These are phyloP conservation scores for Gallinago jamesoni DNA, from an alignment of 2,113 vertebrate species.

Conservation along the genomic window DNA sequence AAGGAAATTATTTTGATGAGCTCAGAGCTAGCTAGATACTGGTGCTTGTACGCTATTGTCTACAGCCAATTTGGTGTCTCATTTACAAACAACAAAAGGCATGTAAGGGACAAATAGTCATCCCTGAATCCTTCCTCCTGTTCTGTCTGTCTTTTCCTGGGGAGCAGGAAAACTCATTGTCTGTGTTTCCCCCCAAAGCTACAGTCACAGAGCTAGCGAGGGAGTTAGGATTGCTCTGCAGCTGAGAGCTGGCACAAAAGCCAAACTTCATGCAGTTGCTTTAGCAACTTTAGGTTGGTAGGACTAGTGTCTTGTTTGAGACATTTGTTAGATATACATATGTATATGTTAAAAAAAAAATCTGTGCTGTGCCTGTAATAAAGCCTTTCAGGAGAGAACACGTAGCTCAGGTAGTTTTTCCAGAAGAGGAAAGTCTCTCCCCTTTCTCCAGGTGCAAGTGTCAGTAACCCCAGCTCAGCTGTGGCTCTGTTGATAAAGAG, in stretches of 20 bases:
- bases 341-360: neutral
- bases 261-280: neutral
- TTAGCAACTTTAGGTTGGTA: neutral
- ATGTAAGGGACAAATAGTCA: neutral
- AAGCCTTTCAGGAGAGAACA: neutral
- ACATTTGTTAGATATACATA: too few species aligned
- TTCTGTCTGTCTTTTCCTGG: neutral
- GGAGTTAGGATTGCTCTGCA: neutral
- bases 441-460: neutral
- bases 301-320: neutral
- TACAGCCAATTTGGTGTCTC: neutral
- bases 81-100: neutral
- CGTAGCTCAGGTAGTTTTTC: neutral
- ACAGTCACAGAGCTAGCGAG: neutral
- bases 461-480: neutral
- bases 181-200: rapidly evolving
- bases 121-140: neutral
- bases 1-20: neutral
- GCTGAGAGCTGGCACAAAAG: neutral
- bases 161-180: neutral
- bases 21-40: neutral
- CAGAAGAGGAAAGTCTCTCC: neutral
- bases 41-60: neutral
- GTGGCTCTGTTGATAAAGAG: neutral
- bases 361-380: neutral